Evolutionary conservation across 2,888 invertebrate species (phyloP), one percentile per base, ranked within the genome.

Genomic region (Onthophagus sagittarius): DNA sequence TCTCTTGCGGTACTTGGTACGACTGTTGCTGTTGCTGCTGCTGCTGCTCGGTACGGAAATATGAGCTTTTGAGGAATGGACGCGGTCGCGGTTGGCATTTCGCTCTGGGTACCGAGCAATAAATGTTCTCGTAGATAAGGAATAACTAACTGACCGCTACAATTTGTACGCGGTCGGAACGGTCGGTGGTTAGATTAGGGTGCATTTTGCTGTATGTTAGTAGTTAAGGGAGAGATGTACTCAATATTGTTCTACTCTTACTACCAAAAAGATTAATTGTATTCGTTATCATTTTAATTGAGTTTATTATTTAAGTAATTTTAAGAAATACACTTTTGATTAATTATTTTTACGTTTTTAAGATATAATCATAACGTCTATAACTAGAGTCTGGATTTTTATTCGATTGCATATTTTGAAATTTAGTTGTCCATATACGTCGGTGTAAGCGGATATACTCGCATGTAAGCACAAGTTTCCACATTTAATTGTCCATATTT

Each of bases 101-200:
- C 39, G 39, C 39, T 53, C 39, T 11, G 39, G 23, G 39, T 53
- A 53, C 39, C 15, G 15, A n/a, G 67, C 67, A 67, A 67, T 67
- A 67, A 67, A 67, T 67, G 67, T 67, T n/a, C 32, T n/a, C n/a
- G 31, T 23, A 67, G 67, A 67, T 67, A 67, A 67, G 67, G 67
- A 67, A 67, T 67, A 67, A 67, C 67, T 67, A 67, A 67, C 67
- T 67, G 67, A 67, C 67, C 67, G 67, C 67, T 67, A 67, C 67
- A 67, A 23, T 67, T 67, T 67, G 67, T 67, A 23, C 67, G 39
- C 39, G 39, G 39, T 9, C 39, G 39, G 11, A 53, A 53, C 39
- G 39, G 2, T 23, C 23, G 39, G 11, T 11, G 39, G 39, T 53
- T 31, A 67, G 67, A 67, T 67, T 67, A 67, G 23, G 67, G 67